Evolutionary conservation across 1,140 invertebrate species (phyloP).

Genomic region (Atta colombica): DNA sequence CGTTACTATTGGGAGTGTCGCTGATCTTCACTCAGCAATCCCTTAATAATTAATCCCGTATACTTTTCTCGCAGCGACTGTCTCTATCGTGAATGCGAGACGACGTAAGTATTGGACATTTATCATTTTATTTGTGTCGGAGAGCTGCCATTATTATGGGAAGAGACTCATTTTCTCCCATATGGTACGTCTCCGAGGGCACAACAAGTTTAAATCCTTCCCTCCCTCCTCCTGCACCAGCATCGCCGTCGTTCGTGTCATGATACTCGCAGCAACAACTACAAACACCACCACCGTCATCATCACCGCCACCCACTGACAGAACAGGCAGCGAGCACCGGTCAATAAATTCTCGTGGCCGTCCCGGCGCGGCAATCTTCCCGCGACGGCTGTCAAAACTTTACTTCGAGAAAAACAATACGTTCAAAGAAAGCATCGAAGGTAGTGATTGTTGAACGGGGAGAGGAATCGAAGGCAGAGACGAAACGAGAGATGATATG

Average conservation of each 20-base stretch:
- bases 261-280: conserved; percentile 10
- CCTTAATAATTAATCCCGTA: conserved; percentile 19
- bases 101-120: conserved; percentile 1
- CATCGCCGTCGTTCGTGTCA: background rate
- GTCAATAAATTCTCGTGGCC: conserved; percentile 64
- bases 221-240: background rate
- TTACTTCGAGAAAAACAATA: conserved; percentile 2
- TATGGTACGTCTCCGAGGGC: background rate
- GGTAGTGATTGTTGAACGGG: background rate
- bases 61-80: background rate
- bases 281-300: conserved; percentile 1
- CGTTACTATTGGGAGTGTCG: background rate
- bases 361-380: background rate
- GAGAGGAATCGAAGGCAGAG: background rate
- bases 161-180: conserved; percentile 42
- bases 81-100: background rate
- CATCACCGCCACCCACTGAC: conserved; percentile 16
- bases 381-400: background rate
- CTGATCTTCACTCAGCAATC: background rate
- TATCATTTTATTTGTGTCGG: background rate
- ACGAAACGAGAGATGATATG: too few species aligned
- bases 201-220: background rate
- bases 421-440: background rate
- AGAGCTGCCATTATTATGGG: background rate
- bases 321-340: conserved; percentile 13